Evolutionary conservation across 2,797 vertebrate genomes (phyloP), one percentile per base, ranked within the genome.

Genomic region (Argyrosomus regius): DNA sequence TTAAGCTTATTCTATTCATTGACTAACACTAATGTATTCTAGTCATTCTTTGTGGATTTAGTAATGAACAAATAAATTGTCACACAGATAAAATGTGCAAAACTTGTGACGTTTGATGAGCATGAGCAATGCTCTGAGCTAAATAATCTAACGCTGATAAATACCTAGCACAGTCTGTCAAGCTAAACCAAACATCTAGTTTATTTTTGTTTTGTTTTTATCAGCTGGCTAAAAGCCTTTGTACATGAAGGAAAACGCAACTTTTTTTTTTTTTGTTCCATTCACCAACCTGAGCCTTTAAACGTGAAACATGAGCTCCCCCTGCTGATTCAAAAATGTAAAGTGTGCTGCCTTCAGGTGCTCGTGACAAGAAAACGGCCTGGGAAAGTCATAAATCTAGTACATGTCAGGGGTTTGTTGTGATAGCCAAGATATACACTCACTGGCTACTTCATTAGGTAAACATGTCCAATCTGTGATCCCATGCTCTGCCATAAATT

Each of bases 291-390:
- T 20, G 24, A 62, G 28, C 3, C 6, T 26, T 69, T 14, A 82
- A 58, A 48, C 0, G 11, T 85, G 66, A 67, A 52, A 26, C 90
- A 10, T 2, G 83, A 88, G 88, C 88, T 64, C 91, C 92, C 83
- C 91, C 92, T 90, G 85, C 70, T 88, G 91, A 3, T 73, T 43
- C 0, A 17, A 50, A 31, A 13, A 1, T 8, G 18, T 24, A 54
- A 54, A 1, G 1, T 1, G 31, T 60, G 75, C 14, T 79, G 74
- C 66, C 28, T 84, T 86, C 78, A 87, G 31, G 71, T 16, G n/a
- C 49, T 26, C 14, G 8, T 28, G 4, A 66, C 6, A n/a, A 46
- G 16, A 28, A 26, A 46, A 45, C 2, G 3, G 6, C 13, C 5
- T 22, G 45, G 6, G 18, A 28, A 22, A 43, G 0, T 3, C 10